Percentiles rank a stretch among this genome's conserved stretches.
Conservation (phyloP, 2,888 invertebrate genomes). For the Allacma fusca region DNA sequence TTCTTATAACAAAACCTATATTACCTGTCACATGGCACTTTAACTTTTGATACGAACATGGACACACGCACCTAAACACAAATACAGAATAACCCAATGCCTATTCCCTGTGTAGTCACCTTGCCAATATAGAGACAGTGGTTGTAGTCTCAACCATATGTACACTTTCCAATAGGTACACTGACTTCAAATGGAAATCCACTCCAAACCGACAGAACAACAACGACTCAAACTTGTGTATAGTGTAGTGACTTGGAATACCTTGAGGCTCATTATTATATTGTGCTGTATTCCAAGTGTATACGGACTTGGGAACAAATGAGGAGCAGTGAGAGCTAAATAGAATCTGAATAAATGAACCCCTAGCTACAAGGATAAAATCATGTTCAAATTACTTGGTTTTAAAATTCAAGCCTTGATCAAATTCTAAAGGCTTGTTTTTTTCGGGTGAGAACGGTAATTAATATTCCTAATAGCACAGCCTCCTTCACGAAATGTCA, state of each 20-base stretch:
- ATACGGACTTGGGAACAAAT: not conserved
- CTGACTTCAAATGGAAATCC: not conserved
- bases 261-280: constrained; percentile 33
- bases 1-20: not conserved
- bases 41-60: not conserved
- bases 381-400: too few species aligned
- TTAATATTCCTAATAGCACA: too few species aligned
- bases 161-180: not conserved
- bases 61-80: not conserved
- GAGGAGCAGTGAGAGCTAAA: not conserved
- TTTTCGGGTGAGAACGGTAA: too few species aligned
- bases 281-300: constrained; percentile 23
- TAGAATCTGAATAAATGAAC: too few species aligned
- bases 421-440: too few species aligned
- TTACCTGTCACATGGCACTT: not conserved
- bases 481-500: too few species aligned
- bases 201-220: constrained; percentile 9
- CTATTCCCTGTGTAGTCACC: too few species aligned
- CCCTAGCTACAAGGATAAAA: too few species aligned
- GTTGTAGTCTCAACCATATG: not conserved
- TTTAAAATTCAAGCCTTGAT: too few species aligned
- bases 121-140: too few species aligned
- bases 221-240: not conserved
- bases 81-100: not conserved
- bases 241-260: constrained; percentile 37